These are phyloP conservation scores for Aplochiton taeniatus DNA, from an alignment of 2,797 vertebrate genomes.

Conservation along the genomic window DNA sequence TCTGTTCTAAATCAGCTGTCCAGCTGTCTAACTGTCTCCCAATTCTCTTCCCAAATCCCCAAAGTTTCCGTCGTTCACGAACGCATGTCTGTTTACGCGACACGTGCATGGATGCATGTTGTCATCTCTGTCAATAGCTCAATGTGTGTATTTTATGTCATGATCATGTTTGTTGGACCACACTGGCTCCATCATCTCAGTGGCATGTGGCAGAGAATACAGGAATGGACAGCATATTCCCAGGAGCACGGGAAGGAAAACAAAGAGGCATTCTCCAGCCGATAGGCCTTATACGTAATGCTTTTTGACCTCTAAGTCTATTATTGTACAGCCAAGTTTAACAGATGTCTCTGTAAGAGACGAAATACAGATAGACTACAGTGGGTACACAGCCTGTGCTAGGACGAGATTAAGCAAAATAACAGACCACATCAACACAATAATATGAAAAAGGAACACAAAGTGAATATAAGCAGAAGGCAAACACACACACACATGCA, in stretches of 20 bases:
- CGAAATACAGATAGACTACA: background rate
- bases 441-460: background rate
- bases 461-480: too few relatives aligned
- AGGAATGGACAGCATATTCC: slow-evolving; percentile 22
- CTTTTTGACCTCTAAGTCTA: background rate
- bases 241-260: slow-evolving; percentile 16
- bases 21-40: background rate
- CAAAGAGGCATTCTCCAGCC: slow-evolving; percentile 9
- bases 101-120: background rate
- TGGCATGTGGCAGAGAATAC: slow-evolving; percentile 26
- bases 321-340: background rate
- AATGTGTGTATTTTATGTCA: background rate
- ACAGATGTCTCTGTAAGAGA: background rate
- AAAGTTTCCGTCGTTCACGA: background rate
- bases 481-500: background rate
- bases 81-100: background rate
- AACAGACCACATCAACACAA: background rate
- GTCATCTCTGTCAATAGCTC: slow-evolving; percentile 21
- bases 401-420: slow-evolving; percentile 1
- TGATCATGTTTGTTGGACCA: slow-evolving; percentile 32
- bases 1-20: slow-evolving; percentile 8
- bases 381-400: background rate
- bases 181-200: slow-evolving; percentile 16
- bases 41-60: background rate
- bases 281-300: background rate